phyloP scores from a whole-genome alignment of 2,113 vertebrate species.

The Embiotoca jacksoni region DNA sequence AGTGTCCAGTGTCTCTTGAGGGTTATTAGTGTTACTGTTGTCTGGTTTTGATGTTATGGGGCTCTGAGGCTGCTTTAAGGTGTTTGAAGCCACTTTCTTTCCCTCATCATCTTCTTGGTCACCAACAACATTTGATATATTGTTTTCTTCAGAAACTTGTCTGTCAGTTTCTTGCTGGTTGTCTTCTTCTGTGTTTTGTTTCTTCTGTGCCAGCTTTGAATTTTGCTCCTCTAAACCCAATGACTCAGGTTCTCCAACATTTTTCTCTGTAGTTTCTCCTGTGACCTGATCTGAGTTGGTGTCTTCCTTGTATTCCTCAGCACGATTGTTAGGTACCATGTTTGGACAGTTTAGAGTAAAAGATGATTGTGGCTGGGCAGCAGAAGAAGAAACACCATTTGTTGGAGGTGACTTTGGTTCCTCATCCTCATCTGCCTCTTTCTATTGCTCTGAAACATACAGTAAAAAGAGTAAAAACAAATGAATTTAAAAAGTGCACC shows the following conservation, averaged over 20 bases:
- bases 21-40: background rate
- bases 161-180: background rate
- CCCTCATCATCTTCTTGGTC: background rate
- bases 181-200: background rate
- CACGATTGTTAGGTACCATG: background rate
- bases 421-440: background rate
- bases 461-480: background rate
- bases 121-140: background rate
- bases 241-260: background rate
- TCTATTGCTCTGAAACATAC: constrained; percentile 28
- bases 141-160: background rate
- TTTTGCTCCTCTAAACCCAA: background rate
- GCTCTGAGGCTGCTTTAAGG: background rate
- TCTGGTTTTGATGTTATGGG: background rate
- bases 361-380: background rate
- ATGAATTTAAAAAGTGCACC: background rate
- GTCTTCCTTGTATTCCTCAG: background rate
- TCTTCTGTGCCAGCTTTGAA: background rate
- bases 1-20: background rate
- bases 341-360: background rate
- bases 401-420: background rate
- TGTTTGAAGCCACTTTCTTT: background rate
- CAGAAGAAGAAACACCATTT: background rate
- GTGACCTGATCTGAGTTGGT: background rate
- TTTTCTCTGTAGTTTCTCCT: background rate